A percentile compares a stretch with the other conserved stretches of the same genome.
Evolutionary conservation across 2,888 invertebrate species (phyloP).

Genomic region (Chalcis sispes): DNA sequence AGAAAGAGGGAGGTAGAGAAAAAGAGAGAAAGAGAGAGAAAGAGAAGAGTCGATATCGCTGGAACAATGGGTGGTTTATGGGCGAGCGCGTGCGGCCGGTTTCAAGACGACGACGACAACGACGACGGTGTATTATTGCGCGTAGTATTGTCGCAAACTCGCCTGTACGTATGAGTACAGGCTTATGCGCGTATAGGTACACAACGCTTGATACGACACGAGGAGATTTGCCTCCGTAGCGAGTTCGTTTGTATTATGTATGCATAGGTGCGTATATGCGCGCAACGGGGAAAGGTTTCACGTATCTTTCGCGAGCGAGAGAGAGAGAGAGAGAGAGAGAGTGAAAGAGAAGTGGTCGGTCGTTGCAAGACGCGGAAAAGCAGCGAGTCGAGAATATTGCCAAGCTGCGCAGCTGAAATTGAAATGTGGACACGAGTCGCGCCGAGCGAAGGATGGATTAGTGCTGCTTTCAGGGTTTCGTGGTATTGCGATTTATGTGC

Average conservation of each 20-base stretch:
- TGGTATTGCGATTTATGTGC: too few relatives aligned
- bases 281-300: too few relatives aligned
- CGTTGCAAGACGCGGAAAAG: constrained; percentile 21
- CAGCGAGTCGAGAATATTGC: too few relatives aligned
- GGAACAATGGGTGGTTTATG: constrained; percentile 34
- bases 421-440: background rate
- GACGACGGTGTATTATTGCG: background rate
- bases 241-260: too few relatives aligned
- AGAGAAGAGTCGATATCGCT: constrained; percentile 31
- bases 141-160: background rate
- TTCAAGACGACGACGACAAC: background rate
- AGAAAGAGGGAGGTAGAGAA: too few relatives aligned
- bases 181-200: too few relatives aligned
- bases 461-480: background rate
- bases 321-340: too few relatives aligned
- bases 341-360: too few relatives aligned
- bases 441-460: constrained; percentile 1
- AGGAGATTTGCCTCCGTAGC: background rate
- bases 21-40: background rate
- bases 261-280: background rate
- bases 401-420: too few relatives aligned
- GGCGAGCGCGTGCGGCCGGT: background rate
- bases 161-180: background rate
- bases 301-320: too few relatives aligned
- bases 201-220: too few relatives aligned